A percentile compares a stretch with the other conserved stretches of the same genome.
Evolutionary conservation across 2,888 invertebrate species (phyloP).

Genomic region (Gonocerus acuteangulatus): DNA sequence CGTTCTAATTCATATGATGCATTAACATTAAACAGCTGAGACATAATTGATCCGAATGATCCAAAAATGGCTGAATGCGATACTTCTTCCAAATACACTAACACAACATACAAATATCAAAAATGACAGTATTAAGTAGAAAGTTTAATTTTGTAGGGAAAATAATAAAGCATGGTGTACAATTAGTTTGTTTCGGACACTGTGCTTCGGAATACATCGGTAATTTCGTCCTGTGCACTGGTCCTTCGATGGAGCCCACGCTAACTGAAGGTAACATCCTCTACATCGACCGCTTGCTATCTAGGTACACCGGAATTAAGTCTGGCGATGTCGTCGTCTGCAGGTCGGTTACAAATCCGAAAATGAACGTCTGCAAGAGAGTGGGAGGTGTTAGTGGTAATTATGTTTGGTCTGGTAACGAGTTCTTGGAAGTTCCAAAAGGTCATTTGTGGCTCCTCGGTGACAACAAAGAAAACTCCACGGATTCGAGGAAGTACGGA

Average conservation of each 20-base stretch:
- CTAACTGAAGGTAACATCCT: constrained; percentile 72
- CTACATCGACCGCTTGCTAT: constrained; percentile 70
- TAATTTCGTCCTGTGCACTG: constrained; percentile 60
- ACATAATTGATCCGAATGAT: too few relatives aligned
- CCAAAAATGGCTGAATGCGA: too few relatives aligned
- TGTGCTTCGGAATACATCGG: neutral
- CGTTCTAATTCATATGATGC: too few relatives aligned
- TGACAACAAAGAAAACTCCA: constrained; percentile 75
- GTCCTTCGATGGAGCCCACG: constrained; percentile 91
- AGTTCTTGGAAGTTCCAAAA: constrained; percentile 56
- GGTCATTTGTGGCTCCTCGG: constrained; percentile 91
- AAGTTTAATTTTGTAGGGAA: neutral
- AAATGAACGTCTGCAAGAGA: constrained; percentile 76
- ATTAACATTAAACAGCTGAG: too few relatives aligned
- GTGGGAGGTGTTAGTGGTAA: constrained; percentile 72
- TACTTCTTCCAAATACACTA: too few relatives aligned
- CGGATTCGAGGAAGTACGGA: constrained; percentile 80
- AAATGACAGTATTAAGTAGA: too few relatives aligned
- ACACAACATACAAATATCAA: too few relatives aligned
- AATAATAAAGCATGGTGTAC: neutral
- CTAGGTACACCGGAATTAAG: constrained; percentile 53
- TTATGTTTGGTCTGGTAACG: constrained; percentile 38
- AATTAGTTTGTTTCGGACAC: neutral
- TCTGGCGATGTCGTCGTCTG: constrained; percentile 82
- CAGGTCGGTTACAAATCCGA: constrained; percentile 70